phyloP scores from a whole-genome alignment of 2,797 vertebrate species.

The Serranus cabrilla region DNA sequence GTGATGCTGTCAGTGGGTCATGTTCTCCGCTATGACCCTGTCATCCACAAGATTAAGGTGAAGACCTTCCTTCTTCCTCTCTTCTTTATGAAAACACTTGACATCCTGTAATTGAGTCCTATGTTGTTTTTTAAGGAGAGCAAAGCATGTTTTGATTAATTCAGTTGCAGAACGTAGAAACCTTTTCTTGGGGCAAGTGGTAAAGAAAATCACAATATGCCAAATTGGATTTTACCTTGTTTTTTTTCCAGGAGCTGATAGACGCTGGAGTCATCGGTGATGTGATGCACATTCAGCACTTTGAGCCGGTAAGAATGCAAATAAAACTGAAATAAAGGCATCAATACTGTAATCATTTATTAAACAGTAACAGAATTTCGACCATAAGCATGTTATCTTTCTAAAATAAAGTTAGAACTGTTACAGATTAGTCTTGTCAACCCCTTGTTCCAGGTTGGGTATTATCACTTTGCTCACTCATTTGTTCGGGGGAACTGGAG shows the following conservation, averaged over 20 bases:
- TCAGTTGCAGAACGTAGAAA: not conserved
- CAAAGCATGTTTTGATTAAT: not conserved
- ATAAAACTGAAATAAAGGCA: not conserved
- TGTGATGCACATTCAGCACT: slow-evolving; percentile 89
- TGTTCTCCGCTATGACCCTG: slow-evolving; percentile 87
- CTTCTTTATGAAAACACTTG: not conserved
- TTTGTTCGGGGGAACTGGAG: slow-evolving; percentile 92
- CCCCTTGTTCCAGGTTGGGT: slow-evolving; percentile 84
- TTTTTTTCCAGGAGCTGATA: slow-evolving; percentile 81
- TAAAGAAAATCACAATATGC: not conserved
- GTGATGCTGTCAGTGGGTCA: slow-evolving; percentile 89
- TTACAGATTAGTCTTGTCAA: not conserved
- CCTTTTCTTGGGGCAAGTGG: not conserved
- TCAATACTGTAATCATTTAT: not conserved
- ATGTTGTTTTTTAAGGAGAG: not conserved
- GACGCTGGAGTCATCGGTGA: slow-evolving; percentile 86
- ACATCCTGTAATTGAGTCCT: not conserved
- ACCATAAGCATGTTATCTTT: not conserved
- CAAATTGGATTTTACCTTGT: not conserved
- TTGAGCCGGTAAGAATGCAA: slow-evolving; percentile 86
- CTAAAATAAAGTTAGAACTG: not conserved
- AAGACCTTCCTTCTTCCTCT: not conserved
- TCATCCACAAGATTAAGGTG: slow-evolving; percentile 87
- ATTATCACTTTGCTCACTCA: slow-evolving; percentile 91
- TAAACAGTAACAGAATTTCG: not conserved